Conservation (phyloP, 2,113 vertebrate genomes). For the Notarius lentiginosus region DNA sequence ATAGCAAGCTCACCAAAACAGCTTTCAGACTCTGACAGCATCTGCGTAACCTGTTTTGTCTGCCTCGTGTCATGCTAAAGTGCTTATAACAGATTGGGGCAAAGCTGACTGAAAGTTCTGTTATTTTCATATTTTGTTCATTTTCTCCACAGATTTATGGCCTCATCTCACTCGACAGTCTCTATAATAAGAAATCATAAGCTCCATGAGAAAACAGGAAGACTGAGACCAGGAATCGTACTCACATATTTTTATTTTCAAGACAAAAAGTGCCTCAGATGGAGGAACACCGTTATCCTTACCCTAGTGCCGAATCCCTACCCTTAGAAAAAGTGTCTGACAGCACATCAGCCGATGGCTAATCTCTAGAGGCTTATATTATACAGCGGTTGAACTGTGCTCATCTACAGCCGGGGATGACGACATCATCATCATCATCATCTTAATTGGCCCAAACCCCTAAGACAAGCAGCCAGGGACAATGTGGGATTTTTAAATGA, state of each 20-base stretch:
- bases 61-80: background rate
- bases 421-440: constrained; percentile 13
- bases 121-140: background rate
- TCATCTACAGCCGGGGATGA: constrained; percentile 9
- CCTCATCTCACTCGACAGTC: background rate
- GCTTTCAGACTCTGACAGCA: background rate
- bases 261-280: background rate
- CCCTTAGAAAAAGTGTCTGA: background rate
- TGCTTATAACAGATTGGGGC: background rate
- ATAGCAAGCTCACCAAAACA: background rate
- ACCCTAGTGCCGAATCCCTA: background rate
- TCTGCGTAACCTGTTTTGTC: no score
- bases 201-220: background rate
- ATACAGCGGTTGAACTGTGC: constrained; percentile 17
- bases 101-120: background rate
- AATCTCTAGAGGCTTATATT: constrained; percentile 20
- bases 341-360: background rate
- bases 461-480: constrained; percentile 1
- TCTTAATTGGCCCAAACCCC: constrained; percentile 7
- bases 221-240: background rate
- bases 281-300: background rate
- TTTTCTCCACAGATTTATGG: background rate
- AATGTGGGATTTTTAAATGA: background rate
- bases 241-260: background rate
- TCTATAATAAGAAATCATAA: background rate